Percentiles rank a stretch among this genome's conserved stretches.
Evolutionary conservation across 2,888 invertebrate species (phyloP).

Genomic region (Yponomeuta cagnagella): DNA sequence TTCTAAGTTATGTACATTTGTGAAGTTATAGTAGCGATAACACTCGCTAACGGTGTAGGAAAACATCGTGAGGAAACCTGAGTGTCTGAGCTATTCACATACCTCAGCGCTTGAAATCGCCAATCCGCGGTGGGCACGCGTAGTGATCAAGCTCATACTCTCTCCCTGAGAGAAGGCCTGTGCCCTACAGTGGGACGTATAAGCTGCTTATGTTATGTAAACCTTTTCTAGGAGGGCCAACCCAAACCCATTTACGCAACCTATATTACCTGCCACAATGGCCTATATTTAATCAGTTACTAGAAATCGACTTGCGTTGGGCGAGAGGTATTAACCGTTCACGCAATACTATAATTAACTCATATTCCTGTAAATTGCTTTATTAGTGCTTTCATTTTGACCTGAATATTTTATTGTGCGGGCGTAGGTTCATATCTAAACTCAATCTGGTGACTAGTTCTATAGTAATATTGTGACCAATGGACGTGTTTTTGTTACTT

Average conservation of each 20-base stretch:
- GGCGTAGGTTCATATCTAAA: neutral
- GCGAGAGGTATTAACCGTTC: neutral
- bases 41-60: too few species aligned
- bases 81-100: too few species aligned
- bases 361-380: conserved; percentile 6
- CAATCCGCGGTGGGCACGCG: too few species aligned
- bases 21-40: too few species aligned
- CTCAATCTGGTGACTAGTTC: neutral
- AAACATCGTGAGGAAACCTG: too few species aligned
- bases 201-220: too few species aligned
- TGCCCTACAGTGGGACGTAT: too few species aligned
- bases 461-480: neutral
- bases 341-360: conserved; percentile 12
- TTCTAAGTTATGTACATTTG: too few species aligned
- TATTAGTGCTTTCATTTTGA: conserved; percentile 9
- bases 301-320: neutral
- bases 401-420: conserved; percentile 7
- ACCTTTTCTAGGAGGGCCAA: neutral
- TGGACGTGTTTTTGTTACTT: neutral
- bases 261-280: neutral
- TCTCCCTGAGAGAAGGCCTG: too few species aligned
- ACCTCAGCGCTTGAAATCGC: too few species aligned
- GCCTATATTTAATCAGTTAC: conserved; percentile 8
- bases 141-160: too few species aligned
- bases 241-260: neutral